Evolutionary conservation across 2,797 vertebrate species (phyloP).

Genomic region (Gambelia wislizenii): DNA sequence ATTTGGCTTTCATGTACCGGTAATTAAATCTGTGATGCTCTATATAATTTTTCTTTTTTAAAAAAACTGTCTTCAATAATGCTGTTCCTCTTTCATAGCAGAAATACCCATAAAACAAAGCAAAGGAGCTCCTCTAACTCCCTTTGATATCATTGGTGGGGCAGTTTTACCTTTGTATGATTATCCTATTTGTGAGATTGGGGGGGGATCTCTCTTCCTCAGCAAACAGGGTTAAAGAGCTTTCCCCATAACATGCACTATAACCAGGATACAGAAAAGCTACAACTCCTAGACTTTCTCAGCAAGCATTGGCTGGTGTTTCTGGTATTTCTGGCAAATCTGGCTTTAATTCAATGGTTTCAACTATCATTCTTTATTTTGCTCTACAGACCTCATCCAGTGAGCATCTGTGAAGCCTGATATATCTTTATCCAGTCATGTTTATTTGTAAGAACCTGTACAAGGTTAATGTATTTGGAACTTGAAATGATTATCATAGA

Average conservation of each 20-base stretch:
- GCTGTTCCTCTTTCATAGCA: not conserved
- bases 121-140: not conserved
- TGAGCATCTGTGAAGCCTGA: not conserved
- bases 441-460: no score
- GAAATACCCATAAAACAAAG: not conserved
- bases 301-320: no score
- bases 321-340: no score
- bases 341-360: not conserved
- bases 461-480: no score
- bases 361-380: not conserved
- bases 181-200: not conserved
- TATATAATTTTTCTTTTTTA: not conserved
- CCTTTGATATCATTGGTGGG: not conserved
- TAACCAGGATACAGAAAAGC: not conserved
- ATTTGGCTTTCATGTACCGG: not conserved
- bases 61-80: not conserved
- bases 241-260: not conserved
- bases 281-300: no score
- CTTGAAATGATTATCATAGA: no score
- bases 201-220: no score
- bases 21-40: not conserved
- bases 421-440: not conserved
- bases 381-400: not conserved
- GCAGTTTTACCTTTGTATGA: not conserved
- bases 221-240: not conserved